phyloP scores from a whole-genome alignment of 2,888 invertebrate genomes.

The Euphydryas editha region DNA sequence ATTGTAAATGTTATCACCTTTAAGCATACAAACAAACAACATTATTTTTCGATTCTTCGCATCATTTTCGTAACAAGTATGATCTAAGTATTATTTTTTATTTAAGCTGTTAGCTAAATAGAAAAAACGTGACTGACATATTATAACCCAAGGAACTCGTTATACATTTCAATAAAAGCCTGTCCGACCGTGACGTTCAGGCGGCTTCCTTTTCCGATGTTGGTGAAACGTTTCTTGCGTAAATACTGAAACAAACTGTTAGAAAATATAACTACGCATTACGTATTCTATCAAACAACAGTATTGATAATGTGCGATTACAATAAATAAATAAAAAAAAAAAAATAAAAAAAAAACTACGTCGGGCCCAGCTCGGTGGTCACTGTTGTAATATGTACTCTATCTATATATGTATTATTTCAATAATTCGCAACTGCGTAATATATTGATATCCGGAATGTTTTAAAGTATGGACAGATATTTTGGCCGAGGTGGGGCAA shows the following conservation, averaged over 20 bases:
- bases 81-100: slow-evolving; percentile 17
- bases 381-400: too few relatives aligned
- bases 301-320: neutral
- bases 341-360: too few relatives aligned
- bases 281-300: neutral
- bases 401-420: too few relatives aligned
- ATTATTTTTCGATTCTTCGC: neutral
- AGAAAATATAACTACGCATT: slow-evolving; percentile 22
- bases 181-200: slow-evolving; percentile 62
- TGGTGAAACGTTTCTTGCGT: slow-evolving; percentile 75
- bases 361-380: too few relatives aligned
- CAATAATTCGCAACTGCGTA: too few relatives aligned
- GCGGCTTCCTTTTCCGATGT: slow-evolving; percentile 75
- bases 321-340: too few relatives aligned
- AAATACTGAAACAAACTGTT: slow-evolving; percentile 50
- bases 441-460: too few relatives aligned
- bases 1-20: too few relatives aligned
- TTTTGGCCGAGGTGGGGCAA: too few relatives aligned
- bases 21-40: too few relatives aligned
- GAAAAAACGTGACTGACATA: slow-evolving; percentile 27
- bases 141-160: slow-evolving; percentile 21
- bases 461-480: too few relatives aligned
- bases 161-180: slow-evolving; percentile 32
- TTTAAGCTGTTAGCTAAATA: slow-evolving; percentile 19
- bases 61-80: slow-evolving; percentile 2